Evolutionary conservation across 2,113 vertebrate genomes (phyloP).

Genomic region (Aramus guarauna): DNA sequence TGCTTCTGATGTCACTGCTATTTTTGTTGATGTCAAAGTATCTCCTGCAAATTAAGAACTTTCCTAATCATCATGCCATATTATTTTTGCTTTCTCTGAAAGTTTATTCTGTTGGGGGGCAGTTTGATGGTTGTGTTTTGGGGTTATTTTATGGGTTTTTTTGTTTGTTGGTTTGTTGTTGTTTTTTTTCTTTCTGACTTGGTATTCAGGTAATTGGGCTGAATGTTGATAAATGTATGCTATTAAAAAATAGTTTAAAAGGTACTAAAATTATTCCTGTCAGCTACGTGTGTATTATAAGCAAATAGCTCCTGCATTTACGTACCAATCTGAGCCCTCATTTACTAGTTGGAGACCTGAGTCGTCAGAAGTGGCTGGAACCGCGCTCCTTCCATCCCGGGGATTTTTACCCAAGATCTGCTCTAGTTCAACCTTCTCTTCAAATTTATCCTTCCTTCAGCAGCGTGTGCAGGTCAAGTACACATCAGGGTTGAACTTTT

Average conservation of each 20-base stretch:
- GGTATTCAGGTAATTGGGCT: not conserved
- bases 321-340: not conserved
- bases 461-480: fast-evolving
- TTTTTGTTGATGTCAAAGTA: not conserved
- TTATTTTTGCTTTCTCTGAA: not conserved
- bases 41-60: not conserved
- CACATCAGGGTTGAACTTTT: not conserved
- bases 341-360: not conserved
- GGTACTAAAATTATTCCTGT: not conserved
- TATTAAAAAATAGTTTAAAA: not conserved
- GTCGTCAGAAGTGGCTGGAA: not conserved
- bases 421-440: not conserved
- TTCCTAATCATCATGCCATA: not conserved
- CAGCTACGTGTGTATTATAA: not conserved
- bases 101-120: not conserved
- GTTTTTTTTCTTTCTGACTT: not conserved
- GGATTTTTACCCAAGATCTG: not conserved
- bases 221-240: not conserved
- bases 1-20: not conserved
- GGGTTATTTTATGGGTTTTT: no score
- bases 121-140: no score
- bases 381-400: not conserved
- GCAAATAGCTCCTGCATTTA: not conserved
- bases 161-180: no score
- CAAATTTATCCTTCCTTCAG: not conserved